A percentile compares a stretch with the other conserved stretches of the same genome.
phyloP scores from a whole-genome alignment of 2,113 vertebrate species.

The Microtus richardsoni region DNA sequence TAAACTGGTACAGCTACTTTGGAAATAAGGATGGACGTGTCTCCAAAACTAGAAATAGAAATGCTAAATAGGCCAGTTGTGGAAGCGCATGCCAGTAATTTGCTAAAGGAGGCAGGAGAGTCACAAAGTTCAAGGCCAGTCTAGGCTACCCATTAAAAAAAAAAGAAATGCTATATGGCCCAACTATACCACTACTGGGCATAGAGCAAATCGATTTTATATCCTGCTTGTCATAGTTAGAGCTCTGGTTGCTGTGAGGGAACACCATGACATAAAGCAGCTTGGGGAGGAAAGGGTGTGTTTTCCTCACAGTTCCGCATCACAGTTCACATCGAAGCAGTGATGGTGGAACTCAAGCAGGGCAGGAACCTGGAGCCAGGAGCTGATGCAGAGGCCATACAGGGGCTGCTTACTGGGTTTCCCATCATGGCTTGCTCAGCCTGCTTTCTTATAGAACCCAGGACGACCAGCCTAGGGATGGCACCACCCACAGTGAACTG shows the following conservation, averaged over 20 bases:
- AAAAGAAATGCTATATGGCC: neutral
- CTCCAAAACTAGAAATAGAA: neutral
- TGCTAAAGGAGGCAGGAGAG: no score
- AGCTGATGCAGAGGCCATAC: neutral
- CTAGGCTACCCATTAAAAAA: no score
- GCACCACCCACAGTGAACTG: neutral
- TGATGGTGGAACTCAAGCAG: neutral
- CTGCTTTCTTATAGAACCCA: neutral
- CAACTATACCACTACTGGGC: neutral
- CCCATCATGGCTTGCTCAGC: neutral
- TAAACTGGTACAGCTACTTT: neutral
- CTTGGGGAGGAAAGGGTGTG: neutral
- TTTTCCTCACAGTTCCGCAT: neutral
- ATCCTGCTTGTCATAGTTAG: neutral
- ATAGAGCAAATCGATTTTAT: neutral
- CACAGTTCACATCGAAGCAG: neutral
- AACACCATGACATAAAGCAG: neutral
- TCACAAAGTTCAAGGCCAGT: no score
- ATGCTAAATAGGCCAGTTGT: neutral
- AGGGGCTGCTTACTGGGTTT: neutral
- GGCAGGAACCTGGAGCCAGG: neutral
- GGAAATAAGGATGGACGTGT: neutral
- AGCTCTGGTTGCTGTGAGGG: neutral
- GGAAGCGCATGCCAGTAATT: no score
- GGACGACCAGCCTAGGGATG: neutral